These are phyloP conservation scores for Pomatorhinus ruficollis DNA, from an alignment of 2,113 vertebrate species.

Conservation along the genomic window DNA sequence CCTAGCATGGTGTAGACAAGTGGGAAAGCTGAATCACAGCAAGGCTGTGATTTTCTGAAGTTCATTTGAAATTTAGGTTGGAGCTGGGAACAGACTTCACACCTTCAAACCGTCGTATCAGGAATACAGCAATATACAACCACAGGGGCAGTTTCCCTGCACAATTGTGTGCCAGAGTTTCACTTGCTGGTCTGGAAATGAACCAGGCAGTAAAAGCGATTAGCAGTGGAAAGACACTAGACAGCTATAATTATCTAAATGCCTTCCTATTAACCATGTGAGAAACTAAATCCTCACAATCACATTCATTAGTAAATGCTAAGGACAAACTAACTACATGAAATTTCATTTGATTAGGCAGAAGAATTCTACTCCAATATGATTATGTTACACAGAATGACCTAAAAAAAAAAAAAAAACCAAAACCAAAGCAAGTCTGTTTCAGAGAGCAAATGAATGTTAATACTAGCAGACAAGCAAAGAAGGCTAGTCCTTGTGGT, in stretches of 20 bases:
- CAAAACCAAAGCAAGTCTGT: background rate
- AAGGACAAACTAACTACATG: constrained; percentile 78
- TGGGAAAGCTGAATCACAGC: background rate
- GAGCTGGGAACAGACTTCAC: background rate
- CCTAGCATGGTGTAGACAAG: background rate
- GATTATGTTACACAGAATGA: constrained; percentile 69
- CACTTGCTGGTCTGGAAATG: constrained; percentile 65
- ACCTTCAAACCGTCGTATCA: background rate
- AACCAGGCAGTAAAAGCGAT: constrained; percentile 72
- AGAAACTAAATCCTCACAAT: constrained; percentile 77
- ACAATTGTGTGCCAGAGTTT: constrained; percentile 56
- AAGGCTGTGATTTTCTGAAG: background rate
- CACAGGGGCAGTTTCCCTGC: background rate
- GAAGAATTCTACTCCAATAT: constrained; percentile 73
- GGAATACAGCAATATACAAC: background rate
- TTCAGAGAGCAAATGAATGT: constrained; percentile 16
- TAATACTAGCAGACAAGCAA: background rate
- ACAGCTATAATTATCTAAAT: constrained; percentile 80
- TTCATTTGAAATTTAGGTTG: background rate
- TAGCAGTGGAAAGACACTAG: constrained; percentile 73
- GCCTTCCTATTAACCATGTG: constrained; percentile 75
- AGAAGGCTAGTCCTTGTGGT: background rate
- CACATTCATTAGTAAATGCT: constrained; percentile 75
- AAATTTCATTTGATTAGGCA: constrained; percentile 74
- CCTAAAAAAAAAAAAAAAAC: background rate